Evolutionary conservation across 2,888 invertebrate species (phyloP).

Genomic region (Tetragonula carbonaria): DNA sequence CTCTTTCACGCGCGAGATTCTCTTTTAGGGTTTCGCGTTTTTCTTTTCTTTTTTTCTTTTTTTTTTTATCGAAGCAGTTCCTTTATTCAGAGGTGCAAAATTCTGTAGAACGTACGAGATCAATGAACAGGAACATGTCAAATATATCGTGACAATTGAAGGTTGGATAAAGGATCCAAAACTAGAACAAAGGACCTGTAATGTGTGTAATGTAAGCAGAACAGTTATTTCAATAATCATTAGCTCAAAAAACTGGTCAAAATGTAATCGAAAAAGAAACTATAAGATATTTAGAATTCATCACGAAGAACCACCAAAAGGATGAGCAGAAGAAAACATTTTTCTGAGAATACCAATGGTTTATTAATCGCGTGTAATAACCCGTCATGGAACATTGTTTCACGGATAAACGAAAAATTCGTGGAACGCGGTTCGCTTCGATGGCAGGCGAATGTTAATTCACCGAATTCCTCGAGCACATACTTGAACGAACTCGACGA

Average conservation of each 20-base stretch:
- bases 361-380: conserved; percentile 9
- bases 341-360: not conserved
- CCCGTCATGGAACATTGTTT: not conserved
- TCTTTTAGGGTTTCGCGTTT: not conserved
- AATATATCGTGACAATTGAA: no score
- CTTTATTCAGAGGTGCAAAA: no score
- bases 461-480: conserved; percentile 41
- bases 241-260: not conserved
- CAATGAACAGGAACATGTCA: no score
- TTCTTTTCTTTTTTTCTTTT: not conserved
- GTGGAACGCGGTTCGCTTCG: conserved; percentile 8
- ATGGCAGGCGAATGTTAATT: conserved; percentile 33
- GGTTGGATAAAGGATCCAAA: no score
- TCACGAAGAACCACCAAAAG: not conserved
- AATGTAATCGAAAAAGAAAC: not conserved
- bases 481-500: conserved; percentile 31
- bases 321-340: not conserved
- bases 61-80: no score
- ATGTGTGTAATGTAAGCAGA: no score
- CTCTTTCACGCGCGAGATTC: not conserved
- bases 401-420: conserved; percentile 1
- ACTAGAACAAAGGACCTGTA: no score
- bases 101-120: no score
- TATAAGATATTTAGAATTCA: no score
- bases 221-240: not conserved